Base-by-base conservation (phyloP, 2,797 vertebrate species). In the Ciconia nigra region DNA sequence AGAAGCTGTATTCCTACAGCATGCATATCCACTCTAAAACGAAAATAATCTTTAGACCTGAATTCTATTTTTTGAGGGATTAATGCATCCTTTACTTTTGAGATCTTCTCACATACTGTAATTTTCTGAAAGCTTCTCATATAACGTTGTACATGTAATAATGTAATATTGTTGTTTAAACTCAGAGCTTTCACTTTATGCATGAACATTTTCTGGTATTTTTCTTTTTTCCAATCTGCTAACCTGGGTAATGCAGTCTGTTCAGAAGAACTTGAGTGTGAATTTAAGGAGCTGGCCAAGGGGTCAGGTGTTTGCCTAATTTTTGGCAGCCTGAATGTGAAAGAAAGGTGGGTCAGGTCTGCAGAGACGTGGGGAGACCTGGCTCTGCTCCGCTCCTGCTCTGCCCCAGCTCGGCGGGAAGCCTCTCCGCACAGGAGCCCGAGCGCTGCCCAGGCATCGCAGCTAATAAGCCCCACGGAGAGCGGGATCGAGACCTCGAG, bases 371-470 rank as follows among this genome's bases (percentile, higher is more conserved):
- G 3, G 13, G 8, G 13, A 71, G 52, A 67, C 28, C 14, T 0
- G 2, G n/a, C 52, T 80, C 9, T 47, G 5, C 6, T 24, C 29
- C 2, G 1, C 28, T 51, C 7, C 74, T 7, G 4, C 44, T 61
- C 37, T 61, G 33, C 19, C 47, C 28, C 0, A 1, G 28, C 78
- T 92, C 1, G 0, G 61, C 2, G 5, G 58, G 83, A 72, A 69
- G 14, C 41, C 0, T 4, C 54, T 84, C 25, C 0, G 0, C 0
- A 8, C 5, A 8, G 73, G 47, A 87, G 31, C 61, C 61, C 0
- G 1, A 57, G 49, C 1, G 1, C 61, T 10, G 52, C 13, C 18
- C 35, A 31, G 61, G 49, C 4, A 1, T 47, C 0, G 2, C 0
- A 1, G 84, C 59, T 95, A 96, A 93, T n/a, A 78, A 94, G 65